Evolutionary conservation across 2,797 vertebrate species (phyloP).

Genomic region (Micromesistius poutassou): DNA sequence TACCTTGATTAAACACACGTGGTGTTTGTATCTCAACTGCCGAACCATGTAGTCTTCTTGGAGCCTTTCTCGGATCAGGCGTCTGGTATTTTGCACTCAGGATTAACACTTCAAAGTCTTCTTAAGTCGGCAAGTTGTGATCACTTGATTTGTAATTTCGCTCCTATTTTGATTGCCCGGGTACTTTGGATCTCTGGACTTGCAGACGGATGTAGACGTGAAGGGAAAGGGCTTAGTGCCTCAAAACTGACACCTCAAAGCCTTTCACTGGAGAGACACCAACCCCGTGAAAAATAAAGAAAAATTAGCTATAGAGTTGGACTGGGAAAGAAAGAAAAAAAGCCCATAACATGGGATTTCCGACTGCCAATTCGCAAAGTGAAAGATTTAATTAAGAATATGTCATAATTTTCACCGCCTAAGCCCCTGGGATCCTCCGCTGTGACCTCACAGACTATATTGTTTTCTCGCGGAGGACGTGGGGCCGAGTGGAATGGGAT

Average conservation of each 20-base stretch:
- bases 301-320: slow-evolving; percentile 41
- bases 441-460: slow-evolving; percentile 70
- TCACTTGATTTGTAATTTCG: slow-evolving; percentile 55
- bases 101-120: slow-evolving; percentile 62
- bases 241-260: slow-evolving; percentile 61
- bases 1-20: background rate
- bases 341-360: slow-evolving; percentile 59
- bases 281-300: slow-evolving; percentile 29
- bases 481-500: slow-evolving; percentile 69
- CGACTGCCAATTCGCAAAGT: slow-evolving; percentile 67
- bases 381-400: slow-evolving; percentile 77
- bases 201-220: slow-evolving; percentile 37
- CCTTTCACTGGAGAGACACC: slow-evolving; percentile 41
- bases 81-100: slow-evolving; percentile 28
- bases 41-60: slow-evolving; percentile 5
- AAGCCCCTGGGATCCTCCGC: slow-evolving; percentile 67
- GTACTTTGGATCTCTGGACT: slow-evolving; percentile 35
- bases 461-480: slow-evolving; percentile 68
- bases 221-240: slow-evolving; percentile 61
- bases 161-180: slow-evolving; percentile 54
- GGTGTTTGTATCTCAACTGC: background rate
- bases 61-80: background rate
- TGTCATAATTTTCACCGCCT: slow-evolving; percentile 71
- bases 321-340: slow-evolving; percentile 42
- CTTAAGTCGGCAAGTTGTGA: slow-evolving; percentile 53